These are phyloP conservation scores for Laticauda laticaudata DNA, from an alignment of 2,113 vertebrate genomes.

Conservation along the genomic window DNA sequence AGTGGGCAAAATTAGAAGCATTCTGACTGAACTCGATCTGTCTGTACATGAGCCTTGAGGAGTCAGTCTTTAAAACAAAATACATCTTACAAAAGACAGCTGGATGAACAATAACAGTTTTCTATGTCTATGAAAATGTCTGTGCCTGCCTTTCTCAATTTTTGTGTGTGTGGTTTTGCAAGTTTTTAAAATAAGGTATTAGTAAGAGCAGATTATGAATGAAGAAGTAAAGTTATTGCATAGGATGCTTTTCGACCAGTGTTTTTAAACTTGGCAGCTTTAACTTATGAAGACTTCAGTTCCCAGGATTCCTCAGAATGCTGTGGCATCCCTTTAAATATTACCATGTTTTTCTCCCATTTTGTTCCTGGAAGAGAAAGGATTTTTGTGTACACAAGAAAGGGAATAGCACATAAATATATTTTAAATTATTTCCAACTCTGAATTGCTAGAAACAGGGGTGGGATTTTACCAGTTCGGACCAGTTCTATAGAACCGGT, in stretches of 20 bases:
- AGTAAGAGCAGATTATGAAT: not conserved
- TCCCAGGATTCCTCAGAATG: not conserved
- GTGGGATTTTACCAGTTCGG: too few relatives aligned
- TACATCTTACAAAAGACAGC: not conserved
- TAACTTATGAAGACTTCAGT: not conserved
- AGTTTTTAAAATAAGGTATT: not conserved
- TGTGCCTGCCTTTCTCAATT: not conserved
- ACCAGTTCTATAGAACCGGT: too few relatives aligned
- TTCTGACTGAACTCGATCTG: not conserved
- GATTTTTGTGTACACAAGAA: not conserved
- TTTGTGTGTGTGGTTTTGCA: not conserved
- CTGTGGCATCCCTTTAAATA: not conserved
- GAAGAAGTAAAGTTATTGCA: not conserved
- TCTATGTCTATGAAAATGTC: not conserved
- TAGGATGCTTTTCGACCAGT: not conserved
- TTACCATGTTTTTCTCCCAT: not conserved
- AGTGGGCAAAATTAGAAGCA: not conserved
- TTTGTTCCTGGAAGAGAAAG: not conserved
- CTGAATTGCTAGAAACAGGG: not conserved
- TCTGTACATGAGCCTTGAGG: not conserved
- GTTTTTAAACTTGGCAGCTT: not conserved
- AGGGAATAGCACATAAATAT: not conserved
- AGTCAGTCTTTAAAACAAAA: not conserved
- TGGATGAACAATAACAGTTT: not conserved
- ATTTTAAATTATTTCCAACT: not conserved